Evolutionary conservation across 2,113 vertebrate species (phyloP).

Genomic region (Rhea americana): DNA sequence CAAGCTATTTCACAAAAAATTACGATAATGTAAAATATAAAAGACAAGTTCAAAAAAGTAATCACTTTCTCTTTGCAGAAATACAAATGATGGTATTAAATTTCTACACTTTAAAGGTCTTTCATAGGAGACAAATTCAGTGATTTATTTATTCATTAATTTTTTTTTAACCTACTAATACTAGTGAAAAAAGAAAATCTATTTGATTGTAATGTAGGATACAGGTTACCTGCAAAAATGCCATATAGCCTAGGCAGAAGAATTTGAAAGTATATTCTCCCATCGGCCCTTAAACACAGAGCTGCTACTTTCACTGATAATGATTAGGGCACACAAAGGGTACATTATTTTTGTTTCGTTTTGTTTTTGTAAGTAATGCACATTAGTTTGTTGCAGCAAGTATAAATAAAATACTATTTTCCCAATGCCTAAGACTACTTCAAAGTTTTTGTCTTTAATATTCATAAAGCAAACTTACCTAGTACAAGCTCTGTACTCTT

Average conservation of each 20-base stretch:
- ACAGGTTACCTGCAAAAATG: neutral
- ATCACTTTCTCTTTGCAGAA: neutral
- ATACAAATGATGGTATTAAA: too few species aligned
- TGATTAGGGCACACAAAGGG: neutral
- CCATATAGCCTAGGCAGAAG: neutral
- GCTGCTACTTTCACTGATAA: neutral
- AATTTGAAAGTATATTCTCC: neutral
- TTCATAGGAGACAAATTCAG: neutral
- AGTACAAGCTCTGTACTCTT: constrained; percentile 91
- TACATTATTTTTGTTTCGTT: fast-evolving
- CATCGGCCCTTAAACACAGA: neutral
- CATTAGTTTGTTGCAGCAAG: neutral
- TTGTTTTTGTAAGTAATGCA: neutral
- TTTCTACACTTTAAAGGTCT: neutral
- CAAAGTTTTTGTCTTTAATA: neutral
- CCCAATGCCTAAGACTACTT: neutral
- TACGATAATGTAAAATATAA: neutral
- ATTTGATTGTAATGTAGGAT: neutral
- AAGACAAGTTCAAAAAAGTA: neutral
- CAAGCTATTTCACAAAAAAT: fast-evolving
- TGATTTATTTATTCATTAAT: neutral
- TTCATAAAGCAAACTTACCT: constrained; percentile 74
- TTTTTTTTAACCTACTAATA: neutral
- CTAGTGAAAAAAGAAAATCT: neutral
- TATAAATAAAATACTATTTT: neutral